Base-by-base conservation (phyloP, 2,113 vertebrate genomes). In the Pelobates fuscus region DNA sequence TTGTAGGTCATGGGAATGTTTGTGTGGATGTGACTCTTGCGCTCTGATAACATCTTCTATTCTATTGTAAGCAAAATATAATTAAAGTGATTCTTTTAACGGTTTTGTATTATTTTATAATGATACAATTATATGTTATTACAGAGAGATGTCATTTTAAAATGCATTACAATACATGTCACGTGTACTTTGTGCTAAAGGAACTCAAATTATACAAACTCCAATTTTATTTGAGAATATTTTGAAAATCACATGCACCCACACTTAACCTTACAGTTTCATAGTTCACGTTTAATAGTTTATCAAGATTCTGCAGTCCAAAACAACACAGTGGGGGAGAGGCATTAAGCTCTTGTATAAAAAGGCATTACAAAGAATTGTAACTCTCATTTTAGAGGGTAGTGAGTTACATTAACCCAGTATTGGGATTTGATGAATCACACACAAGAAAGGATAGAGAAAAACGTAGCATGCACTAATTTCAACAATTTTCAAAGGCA, bases 1-100 rank as follows among this genome's bases (percentile, higher is more conserved):
- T 76, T 76, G 64, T 67, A 76, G 63, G 62, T 65, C 70, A 63
- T 25, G 57, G 60, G 46, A 57, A 57, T 66, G 46, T 37, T n/a
- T 32, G 32, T 54, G 41, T 32, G 52, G 46, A 73, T 74, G 23
- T 74, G 58, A 54, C 26, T 60, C 32, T 46, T 15, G 21, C 27
- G 26, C 32, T 17, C 41, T 52, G 59, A 63, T 43, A 54, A 63
- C 30, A 52, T 49, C 70, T 63, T 20, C 30, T 25, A 21, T 58
- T 58, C 41, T 15, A 43, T 49, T 4, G 5, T 14, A 49, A 14
- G 17, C 12, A 49, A 49, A 49, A 4, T 17, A 1, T 4, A 17
- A 2, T 49, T 49, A 49, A 17, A 17, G 4, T 14, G 44, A 17
- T 49, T 18, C 44, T 49, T 49, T 49, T 5, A 18, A 49, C 5